These are phyloP conservation scores for Drosophila kepulauana DNA, from an alignment of 1,140 invertebrate species.

Conservation along the genomic window DNA sequence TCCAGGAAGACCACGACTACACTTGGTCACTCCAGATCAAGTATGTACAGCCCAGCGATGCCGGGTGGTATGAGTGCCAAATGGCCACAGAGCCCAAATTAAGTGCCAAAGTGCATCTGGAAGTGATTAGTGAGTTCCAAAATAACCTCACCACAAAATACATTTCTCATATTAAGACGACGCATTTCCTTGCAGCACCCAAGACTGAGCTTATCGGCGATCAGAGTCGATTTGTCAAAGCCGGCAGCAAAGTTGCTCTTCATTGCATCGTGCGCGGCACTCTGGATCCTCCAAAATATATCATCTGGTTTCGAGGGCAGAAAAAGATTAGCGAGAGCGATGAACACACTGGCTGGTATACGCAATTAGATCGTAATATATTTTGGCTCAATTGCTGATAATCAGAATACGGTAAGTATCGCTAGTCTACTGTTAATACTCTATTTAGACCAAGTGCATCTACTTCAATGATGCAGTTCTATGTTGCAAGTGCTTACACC, in stretches of 20 bases:
- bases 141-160: too few relatives aligned
- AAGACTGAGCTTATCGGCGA: constrained; percentile 88
- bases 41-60: constrained; percentile 87
- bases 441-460: too few relatives aligned
- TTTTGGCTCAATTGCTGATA: constrained; percentile 79
- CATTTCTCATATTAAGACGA: neutral
- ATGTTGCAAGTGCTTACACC: too few relatives aligned
- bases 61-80: constrained; percentile 91
- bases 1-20: constrained; percentile 90
- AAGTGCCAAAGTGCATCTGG: constrained; percentile 88
- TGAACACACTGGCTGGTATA: constrained; percentile 80
- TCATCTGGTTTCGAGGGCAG: constrained; percentile 90
- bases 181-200: constrained; percentile 84
- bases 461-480: too few relatives aligned
- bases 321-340: constrained; percentile 85
- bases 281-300: constrained; percentile 87
- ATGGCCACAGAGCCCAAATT: constrained; percentile 90
- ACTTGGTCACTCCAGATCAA: constrained; percentile 96
- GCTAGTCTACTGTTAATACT: neutral
- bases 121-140: constrained; percentile 88
- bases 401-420: constrained; percentile 78
- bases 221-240: constrained; percentile 87
- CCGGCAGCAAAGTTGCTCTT: constrained; percentile 87
- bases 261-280: constrained; percentile 87
- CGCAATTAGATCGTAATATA: constrained; percentile 79